Conservation (phyloP, 2,797 vertebrate species). For the Myotis myotis region DNA sequence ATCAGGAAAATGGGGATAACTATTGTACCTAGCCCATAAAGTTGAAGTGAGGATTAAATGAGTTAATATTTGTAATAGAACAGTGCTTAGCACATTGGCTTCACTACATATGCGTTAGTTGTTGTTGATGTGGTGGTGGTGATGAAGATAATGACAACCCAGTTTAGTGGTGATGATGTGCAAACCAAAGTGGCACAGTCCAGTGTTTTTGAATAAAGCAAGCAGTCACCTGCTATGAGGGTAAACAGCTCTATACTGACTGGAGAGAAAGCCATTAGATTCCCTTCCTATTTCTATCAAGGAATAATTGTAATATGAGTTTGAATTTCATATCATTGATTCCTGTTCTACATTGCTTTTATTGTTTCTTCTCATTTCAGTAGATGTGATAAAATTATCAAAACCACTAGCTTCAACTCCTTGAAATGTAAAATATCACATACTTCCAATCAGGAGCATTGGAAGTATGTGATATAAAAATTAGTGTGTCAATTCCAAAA, state of each 20-base stretch:
- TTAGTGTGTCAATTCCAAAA: not conserved
- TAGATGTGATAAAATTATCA: not conserved
- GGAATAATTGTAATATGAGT: not conserved
- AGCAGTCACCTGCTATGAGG: not conserved
- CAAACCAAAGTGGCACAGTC: not conserved
- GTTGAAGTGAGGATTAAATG: not conserved
- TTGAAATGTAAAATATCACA: not conserved
- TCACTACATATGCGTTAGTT: not conserved
- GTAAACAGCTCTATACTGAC: not conserved
- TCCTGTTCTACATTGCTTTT: not conserved
- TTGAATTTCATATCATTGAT: not conserved
- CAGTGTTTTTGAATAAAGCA: not conserved
- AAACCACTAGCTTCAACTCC: not conserved
- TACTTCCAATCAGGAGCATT: not conserved
- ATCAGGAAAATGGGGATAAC: not conserved
- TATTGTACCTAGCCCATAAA: not conserved
- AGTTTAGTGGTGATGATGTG: not conserved
- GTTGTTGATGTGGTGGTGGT: not conserved
- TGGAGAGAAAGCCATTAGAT: not conserved
- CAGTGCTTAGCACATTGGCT: not conserved
- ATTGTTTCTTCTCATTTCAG: not conserved
- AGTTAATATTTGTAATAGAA: not conserved
- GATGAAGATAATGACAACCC: too few species aligned
- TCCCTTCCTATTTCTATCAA: not conserved
- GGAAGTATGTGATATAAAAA: conserved; percentile 1